These are phyloP conservation scores for Aphidius colemani DNA, from an alignment of 2,888 invertebrate species.

Conservation along the genomic window DNA sequence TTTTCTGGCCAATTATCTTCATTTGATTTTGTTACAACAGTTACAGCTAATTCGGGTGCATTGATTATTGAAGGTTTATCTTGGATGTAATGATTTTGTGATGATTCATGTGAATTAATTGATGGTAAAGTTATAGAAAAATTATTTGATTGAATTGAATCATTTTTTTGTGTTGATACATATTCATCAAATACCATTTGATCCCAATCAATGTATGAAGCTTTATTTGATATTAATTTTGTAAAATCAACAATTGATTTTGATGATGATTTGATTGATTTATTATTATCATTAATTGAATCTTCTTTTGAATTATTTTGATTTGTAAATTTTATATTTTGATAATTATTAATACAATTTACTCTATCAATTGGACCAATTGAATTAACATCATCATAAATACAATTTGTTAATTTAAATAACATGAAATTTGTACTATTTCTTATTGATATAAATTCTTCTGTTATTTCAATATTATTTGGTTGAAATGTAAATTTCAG, in stretches of 20 bases:
- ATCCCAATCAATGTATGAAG: conserved; percentile 50
- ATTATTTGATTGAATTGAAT: conserved; percentile 42
- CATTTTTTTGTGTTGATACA: conserved; percentile 45
- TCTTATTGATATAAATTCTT: conserved; percentile 71
- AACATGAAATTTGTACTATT: conserved; percentile 68
- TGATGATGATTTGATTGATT: conserved; percentile 28
- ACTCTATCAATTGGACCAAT: conserved; percentile 23
- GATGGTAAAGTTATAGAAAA: conserved; percentile 50
- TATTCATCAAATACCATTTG: conserved; percentile 46
- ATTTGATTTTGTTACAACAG: conserved; percentile 58
- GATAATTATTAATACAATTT: conserved; percentile 23
- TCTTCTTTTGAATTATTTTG: conserved; percentile 31
- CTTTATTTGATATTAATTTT: conserved; percentile 25
- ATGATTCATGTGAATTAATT: conserved; percentile 50
- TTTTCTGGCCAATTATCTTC: conserved; percentile 59
- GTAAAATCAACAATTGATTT: conserved; percentile 27
- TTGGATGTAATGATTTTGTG: conserved; percentile 40
- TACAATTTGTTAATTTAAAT: conserved; percentile 51
- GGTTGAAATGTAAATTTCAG: conserved; percentile 70
- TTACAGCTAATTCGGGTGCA: conserved; percentile 59
- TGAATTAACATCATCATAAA: conserved; percentile 54
- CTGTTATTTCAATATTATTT: conserved; percentile 66
- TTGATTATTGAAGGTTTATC: conserved; percentile 50
- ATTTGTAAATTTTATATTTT: conserved; percentile 25
- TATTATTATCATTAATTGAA: conserved; percentile 24